These are phyloP conservation scores for Tupaia chinensis DNA, from an alignment of 2,113 vertebrate species.

Conservation along the genomic window DNA sequence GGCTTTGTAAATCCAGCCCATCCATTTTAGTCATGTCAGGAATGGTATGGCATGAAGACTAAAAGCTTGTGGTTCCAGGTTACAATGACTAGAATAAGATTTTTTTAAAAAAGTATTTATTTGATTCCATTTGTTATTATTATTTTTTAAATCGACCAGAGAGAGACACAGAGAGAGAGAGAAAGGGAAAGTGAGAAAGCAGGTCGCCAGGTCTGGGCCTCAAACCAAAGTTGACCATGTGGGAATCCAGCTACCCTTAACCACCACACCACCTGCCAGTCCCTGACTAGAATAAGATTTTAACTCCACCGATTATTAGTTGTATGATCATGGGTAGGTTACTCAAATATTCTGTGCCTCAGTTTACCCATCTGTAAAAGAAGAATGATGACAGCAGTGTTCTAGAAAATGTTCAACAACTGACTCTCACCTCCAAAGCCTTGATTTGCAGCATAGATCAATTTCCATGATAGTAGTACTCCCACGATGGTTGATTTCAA, in stretches of 20 bases:
- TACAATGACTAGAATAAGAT: background rate
- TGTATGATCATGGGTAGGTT: background rate
- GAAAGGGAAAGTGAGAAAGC: no score
- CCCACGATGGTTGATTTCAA: slow-evolving; percentile 14
- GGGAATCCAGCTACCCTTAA: no score
- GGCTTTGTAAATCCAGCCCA: background rate
- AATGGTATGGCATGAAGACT: background rate
- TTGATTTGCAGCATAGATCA: background rate
- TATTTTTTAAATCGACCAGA: no score
- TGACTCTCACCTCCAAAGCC: background rate
- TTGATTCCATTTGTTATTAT: no score
- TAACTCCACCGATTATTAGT: background rate
- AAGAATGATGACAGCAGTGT: background rate
- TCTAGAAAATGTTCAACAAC: slow-evolving; percentile 16
- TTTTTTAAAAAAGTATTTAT: background rate
- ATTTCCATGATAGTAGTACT: background rate
- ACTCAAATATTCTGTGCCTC: background rate
- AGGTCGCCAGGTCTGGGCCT: no score
- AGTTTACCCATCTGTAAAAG: background rate
- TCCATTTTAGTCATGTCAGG: background rate
- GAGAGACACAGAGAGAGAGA: no score
- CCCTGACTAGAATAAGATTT: background rate
- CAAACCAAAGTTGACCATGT: no score
- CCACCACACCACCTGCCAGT: no score
- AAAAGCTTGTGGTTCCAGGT: background rate